Conservation (phyloP, 2,888 invertebrate genomes). For the Julus scanicus region DNA sequence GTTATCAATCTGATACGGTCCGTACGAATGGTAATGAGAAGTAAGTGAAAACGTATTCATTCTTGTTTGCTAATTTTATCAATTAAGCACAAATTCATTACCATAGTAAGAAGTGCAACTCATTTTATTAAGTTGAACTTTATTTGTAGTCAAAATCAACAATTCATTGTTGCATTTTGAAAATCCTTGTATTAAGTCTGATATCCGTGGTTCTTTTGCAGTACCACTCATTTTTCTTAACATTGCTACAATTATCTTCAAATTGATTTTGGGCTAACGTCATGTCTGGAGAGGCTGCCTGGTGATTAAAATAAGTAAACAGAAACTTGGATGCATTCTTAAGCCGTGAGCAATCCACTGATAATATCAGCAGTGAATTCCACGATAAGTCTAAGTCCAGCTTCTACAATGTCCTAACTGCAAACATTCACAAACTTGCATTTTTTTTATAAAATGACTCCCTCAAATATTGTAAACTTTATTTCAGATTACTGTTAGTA, state of each 20-base stretch:
- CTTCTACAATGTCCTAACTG: not conserved
- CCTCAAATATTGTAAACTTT: not conserved
- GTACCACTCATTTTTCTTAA: conserved; percentile 95
- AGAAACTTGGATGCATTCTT: not conserved
- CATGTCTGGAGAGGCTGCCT: not conserved
- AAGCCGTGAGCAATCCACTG: not conserved
- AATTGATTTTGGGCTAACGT: conserved; percentile 83
- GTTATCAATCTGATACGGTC: conserved; percentile 90
- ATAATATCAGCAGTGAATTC: not conserved
- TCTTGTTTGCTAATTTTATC: not conserved
- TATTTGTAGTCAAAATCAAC: not conserved
- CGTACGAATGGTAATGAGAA: conserved; percentile 95
- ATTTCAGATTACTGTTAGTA: conserved; percentile 25
- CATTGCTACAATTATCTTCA: conserved; percentile 85
- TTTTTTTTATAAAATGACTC: not conserved
- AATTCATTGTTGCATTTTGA: not conserved
- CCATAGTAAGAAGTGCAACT: no score
- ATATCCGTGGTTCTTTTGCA: conserved; percentile 74
- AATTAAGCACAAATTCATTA: not conserved
- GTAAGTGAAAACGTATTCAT: conserved; percentile 73
- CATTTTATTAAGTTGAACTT: conserved; percentile 25
- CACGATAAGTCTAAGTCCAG: not conserved
- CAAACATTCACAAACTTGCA: not conserved
- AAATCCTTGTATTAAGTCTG: not conserved
- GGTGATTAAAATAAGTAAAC: not conserved